These are phyloP conservation scores for Brachionus sp. DNA, from an alignment of 1,140 invertebrate genomes.

Conservation along the genomic window DNA sequence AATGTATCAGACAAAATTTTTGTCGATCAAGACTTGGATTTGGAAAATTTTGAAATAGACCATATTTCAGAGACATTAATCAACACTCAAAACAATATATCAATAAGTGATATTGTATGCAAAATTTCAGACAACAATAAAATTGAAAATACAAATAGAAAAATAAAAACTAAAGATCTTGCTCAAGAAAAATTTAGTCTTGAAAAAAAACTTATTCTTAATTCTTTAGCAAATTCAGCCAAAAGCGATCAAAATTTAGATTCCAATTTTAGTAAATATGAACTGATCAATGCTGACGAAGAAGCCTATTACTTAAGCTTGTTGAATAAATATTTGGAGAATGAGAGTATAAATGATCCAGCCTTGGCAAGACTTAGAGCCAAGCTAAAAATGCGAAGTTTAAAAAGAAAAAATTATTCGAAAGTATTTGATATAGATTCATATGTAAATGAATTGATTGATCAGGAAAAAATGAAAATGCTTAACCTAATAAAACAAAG, in stretches of 20 bases:
- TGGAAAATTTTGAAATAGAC: background rate
- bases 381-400: background rate
- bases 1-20: background rate
- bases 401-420: constrained; percentile 40
- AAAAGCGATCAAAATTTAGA: background rate
- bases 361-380: background rate
- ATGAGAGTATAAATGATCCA: constrained; percentile 32
- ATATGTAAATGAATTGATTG: constrained; percentile 63
- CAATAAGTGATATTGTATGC: background rate
- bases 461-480: constrained; percentile 55
- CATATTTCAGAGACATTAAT: background rate
- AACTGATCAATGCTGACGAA: constrained; percentile 63
- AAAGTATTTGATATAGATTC: constrained; percentile 47
- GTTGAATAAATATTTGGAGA: constrained; percentile 56
- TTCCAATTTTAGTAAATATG: constrained; percentile 49
- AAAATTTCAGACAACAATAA: background rate
- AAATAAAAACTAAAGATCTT: background rate
- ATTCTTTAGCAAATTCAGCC: background rate
- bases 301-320: constrained; percentile 63
- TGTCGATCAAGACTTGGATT: background rate
- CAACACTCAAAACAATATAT: background rate
- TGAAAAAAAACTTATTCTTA: background rate
- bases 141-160: background rate
- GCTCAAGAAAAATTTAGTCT: background rate
- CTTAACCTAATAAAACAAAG: constrained; percentile 58